These are phyloP conservation scores for Chymomyza procnemis DNA, from an alignment of 2,888 invertebrate species.

Conservation along the genomic window DNA sequence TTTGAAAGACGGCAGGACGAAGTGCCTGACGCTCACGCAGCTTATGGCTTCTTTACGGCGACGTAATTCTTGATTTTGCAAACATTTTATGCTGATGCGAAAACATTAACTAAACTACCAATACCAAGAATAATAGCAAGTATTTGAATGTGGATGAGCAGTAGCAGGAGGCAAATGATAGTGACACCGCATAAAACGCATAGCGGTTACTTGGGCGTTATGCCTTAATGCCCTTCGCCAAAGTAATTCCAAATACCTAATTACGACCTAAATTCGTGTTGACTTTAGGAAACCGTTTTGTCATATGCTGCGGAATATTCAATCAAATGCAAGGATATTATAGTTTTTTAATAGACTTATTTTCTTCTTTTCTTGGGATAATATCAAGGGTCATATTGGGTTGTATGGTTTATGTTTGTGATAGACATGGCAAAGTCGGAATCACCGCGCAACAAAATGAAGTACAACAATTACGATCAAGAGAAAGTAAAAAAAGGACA, in stretches of 20 bases:
- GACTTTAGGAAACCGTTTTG: not conserved
- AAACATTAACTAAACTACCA: constrained; percentile 37
- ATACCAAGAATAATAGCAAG: not conserved
- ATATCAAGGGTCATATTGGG: not conserved
- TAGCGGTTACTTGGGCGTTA: not conserved
- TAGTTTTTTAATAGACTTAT: not conserved
- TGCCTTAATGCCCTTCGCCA: constrained; percentile 7
- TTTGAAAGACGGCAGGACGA: not conserved
- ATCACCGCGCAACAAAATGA: constrained; percentile 66
- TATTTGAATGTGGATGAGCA: not conserved
- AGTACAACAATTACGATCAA: constrained; percentile 62
- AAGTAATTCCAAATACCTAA: not conserved
- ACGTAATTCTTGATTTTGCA: constrained; percentile 43
- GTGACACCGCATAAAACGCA: constrained; percentile 17
- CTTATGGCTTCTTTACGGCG: constrained; percentile 32
- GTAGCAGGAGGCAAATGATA: constrained; percentile 16
- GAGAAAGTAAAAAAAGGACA: constrained; percentile 71
- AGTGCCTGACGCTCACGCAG: not conserved
- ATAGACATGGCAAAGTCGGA: constrained; percentile 5
- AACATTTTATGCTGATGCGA: constrained; percentile 53
- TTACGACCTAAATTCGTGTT: not conserved
- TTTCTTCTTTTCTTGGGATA: too few species aligned
- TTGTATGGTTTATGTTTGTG: not conserved
- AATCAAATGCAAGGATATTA: not conserved
- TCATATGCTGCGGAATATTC: not conserved